These are phyloP conservation scores for Pyralis farinalis DNA, from an alignment of 2,888 invertebrate genomes.

Conservation along the genomic window DNA sequence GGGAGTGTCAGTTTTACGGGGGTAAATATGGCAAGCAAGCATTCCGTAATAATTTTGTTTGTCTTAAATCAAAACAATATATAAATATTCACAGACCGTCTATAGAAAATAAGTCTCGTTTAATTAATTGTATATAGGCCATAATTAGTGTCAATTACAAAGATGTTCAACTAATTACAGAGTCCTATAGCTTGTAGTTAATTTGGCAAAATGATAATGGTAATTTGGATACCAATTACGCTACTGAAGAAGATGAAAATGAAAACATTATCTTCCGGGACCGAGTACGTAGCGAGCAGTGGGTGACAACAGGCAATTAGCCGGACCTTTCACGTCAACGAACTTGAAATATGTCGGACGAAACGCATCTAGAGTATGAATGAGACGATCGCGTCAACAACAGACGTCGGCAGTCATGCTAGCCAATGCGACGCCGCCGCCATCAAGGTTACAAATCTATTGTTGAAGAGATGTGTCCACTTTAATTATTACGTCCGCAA, in stretches of 20 bases:
- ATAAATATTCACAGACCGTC: too few species aligned
- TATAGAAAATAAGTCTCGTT: constrained; percentile 18
- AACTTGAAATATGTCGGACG: constrained; percentile 47
- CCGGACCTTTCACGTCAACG: constrained; percentile 45
- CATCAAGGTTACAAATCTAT: constrained; percentile 38
- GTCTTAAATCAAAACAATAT: constrained; percentile 22
- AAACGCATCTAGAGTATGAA: constrained; percentile 45
- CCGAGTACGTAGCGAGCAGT: constrained; percentile 46
- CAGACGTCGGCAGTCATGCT: constrained; percentile 35
- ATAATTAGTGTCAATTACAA: constrained; percentile 25
- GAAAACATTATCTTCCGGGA: constrained; percentile 39
- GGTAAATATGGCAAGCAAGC: constrained; percentile 64
- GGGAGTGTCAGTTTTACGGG: constrained; percentile 61
- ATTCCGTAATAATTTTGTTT: constrained; percentile 37
- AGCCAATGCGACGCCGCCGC: constrained; percentile 43
- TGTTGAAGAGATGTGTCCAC: constrained; percentile 24
- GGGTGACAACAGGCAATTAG: constrained; percentile 61
- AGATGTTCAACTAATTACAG: neutral
- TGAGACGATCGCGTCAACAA: constrained; percentile 27
- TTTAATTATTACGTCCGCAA: constrained; percentile 1
- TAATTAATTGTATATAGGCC: constrained; percentile 22
- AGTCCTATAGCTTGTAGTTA: neutral
- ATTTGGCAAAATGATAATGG: constrained; percentile 2
- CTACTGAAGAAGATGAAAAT: constrained; percentile 37
- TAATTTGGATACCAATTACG: constrained; percentile 50